phyloP scores from a whole-genome alignment of 2,797 vertebrate genomes.

The Pelobates cultripes region DNA sequence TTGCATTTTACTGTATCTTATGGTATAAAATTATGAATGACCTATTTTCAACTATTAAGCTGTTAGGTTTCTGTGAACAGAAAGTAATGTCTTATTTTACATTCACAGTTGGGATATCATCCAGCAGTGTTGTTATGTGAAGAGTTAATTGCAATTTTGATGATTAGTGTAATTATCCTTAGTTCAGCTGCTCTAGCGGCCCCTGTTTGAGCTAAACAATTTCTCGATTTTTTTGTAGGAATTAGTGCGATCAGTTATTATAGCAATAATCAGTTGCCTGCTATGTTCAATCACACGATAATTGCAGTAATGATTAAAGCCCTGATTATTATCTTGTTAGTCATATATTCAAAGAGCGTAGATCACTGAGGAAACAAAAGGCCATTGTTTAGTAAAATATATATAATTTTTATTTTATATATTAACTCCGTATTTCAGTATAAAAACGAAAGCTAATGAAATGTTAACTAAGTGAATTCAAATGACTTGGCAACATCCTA shows the following conservation, averaged over 20 bases:
- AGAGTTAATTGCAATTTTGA: slow-evolving; percentile 16
- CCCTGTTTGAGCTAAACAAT: slow-evolving; percentile 39
- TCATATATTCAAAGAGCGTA: slow-evolving; percentile 14
- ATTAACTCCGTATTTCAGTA: not conserved
- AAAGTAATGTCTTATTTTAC: not conserved
- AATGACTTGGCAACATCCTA: not conserved
- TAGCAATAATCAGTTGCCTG: slow-evolving; percentile 20
- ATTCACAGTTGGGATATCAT: not conserved
- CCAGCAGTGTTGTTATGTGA: not conserved
- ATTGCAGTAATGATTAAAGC: slow-evolving; percentile 29
- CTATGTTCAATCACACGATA: slow-evolving; percentile 28
- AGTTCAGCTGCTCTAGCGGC: not conserved
- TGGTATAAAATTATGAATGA: too few species aligned
- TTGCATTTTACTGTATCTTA: too few species aligned
- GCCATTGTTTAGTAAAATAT: slow-evolving; percentile 4
- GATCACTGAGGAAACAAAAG: slow-evolving; percentile 21
- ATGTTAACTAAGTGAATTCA: not conserved
- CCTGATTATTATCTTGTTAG: slow-evolving; percentile 39
- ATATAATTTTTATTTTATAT: not conserved
- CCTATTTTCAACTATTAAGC: too few species aligned
- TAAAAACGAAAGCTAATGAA: not conserved
- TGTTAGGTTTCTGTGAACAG: not conserved
- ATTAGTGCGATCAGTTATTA: slow-evolving; percentile 22
- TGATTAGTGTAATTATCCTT: slow-evolving; percentile 34
- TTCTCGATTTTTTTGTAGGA: slow-evolving; percentile 12